phyloP scores from a whole-genome alignment of 2,888 invertebrate species.

The Eurytoma californica region DNA sequence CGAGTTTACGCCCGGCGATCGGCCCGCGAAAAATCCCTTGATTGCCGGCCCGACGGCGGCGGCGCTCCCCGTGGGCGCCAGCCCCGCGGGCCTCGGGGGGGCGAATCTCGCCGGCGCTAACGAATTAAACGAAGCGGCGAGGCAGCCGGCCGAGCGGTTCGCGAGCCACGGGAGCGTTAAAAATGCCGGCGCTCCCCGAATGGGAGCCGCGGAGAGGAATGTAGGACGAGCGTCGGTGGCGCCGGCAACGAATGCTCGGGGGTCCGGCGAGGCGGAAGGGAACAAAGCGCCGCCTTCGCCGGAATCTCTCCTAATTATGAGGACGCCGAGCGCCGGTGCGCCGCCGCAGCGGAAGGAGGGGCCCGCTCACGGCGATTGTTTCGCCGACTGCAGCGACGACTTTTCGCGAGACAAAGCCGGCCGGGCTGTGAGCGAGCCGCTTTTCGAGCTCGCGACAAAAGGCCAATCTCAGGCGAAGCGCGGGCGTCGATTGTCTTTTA shows the following conservation, averaged over 20 bases:
- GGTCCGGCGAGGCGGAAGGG: neutral
- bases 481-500: slow-evolving; percentile 38
- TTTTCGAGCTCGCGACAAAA: slow-evolving; percentile 7
- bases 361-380: neutral
- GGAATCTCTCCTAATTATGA: slow-evolving; percentile 26
- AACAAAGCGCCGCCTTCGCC: neutral
- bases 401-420: neutral
- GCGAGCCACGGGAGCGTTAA: neutral
- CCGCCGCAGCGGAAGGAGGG: no score
- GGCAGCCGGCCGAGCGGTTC: neutral
- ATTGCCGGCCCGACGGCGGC: no score
- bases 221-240: neutral
- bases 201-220: neutral
- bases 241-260: neutral
- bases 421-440: neutral
- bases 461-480: slow-evolving; percentile 13
- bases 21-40: neutral
- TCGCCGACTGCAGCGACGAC: neutral
- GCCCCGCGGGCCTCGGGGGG: no score
- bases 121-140: slow-evolving; percentile 1
- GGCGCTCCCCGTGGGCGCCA: neutral
- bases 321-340: neutral
- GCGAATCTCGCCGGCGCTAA: neutral
- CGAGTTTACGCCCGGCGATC: neutral
- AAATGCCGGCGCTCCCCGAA: neutral